A percentile compares a stretch with the other conserved stretches of the same genome.
phyloP scores from a whole-genome alignment of 2,888 invertebrate species.

The Ophion slaviceki region DNA sequence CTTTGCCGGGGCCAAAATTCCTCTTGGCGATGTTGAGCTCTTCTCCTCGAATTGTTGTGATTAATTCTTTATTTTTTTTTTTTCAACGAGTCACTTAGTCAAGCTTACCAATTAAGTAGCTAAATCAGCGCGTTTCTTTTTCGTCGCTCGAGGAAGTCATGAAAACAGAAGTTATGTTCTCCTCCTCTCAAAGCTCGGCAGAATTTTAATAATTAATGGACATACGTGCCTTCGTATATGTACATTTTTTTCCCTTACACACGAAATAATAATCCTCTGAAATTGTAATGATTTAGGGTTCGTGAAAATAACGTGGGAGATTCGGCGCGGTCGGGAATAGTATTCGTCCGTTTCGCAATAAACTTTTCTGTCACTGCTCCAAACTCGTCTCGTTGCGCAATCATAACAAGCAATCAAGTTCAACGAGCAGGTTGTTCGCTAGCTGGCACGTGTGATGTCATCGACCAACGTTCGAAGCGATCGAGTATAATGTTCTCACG shows the following conservation, averaged over 20 bases:
- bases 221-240: neutral
- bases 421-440: slow-evolving; percentile 66
- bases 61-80: neutral
- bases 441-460: slow-evolving; percentile 70
- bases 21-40: too few relatives aligned
- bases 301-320: slow-evolving; percentile 29
- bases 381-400: slow-evolving; percentile 66
- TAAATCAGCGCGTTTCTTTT: slow-evolving; percentile 6
- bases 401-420: slow-evolving; percentile 70
- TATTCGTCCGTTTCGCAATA: slow-evolving; percentile 65
- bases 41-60: neutral
- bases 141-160: neutral
- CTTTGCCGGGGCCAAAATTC: too few relatives aligned
- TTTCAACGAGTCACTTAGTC: neutral
- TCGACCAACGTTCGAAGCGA: slow-evolving; percentile 64
- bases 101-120: neutral
- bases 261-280: neutral
- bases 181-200: neutral
- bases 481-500: slow-evolving; percentile 57
- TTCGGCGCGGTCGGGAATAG: slow-evolving; percentile 59
- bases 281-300: neutral
- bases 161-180: neutral
- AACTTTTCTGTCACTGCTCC: slow-evolving; percentile 67
- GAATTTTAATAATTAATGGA: neutral
- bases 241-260: neutral